Base-by-base conservation (phyloP, 2,797 vertebrate species). In the Arctocebus calabarensis region DNA sequence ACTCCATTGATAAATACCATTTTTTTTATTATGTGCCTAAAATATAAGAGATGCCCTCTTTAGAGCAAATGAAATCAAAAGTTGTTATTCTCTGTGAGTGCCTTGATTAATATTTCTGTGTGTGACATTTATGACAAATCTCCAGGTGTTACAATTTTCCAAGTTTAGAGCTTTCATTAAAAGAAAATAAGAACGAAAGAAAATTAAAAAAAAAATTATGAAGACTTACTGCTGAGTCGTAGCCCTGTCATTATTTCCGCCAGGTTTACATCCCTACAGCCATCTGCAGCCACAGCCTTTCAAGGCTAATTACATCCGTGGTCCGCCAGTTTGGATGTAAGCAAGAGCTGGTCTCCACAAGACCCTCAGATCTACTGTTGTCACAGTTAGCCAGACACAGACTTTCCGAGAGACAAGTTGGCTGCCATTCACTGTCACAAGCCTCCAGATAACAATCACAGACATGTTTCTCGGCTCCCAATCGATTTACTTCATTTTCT, bases 41-140 rank as follows among this genome's bases (percentile, higher is more conserved):
- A 90, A 94, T 85, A 70, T 71, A 59, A 82, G 59, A 84, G 25
- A 81, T 16, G n/a, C 10, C 13, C 40, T 32, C 23, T 85, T 62
- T 32, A 90, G 40, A 88, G 75, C 62, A 85, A 13, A 74, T 70
- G 19, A 79, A 91, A 94, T 74, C 27, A 75, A 95, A 91, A 88
- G 19, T 74, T 92, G 79, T 75, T 87, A 52, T 97, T 86, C 78
- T 89, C 52, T 74, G 4, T 87, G 77, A 55, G 55, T 64, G 37
- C 55, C 62, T 84, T 79, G 27, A 97, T 97, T 95, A 94, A 95
- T 94, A 96, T 97, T 97, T 97, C 74, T 89, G 45, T 23, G 88
- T 89, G 45, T 23, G 88, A 93, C 81, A 62, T 25, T 85, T 95
- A 70, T 48, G 59, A 96, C 7, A 96, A 97, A 97, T 88, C 84